phyloP scores from a whole-genome alignment of 2,113 vertebrate species.

The Cyanoderma ruficeps region DNA sequence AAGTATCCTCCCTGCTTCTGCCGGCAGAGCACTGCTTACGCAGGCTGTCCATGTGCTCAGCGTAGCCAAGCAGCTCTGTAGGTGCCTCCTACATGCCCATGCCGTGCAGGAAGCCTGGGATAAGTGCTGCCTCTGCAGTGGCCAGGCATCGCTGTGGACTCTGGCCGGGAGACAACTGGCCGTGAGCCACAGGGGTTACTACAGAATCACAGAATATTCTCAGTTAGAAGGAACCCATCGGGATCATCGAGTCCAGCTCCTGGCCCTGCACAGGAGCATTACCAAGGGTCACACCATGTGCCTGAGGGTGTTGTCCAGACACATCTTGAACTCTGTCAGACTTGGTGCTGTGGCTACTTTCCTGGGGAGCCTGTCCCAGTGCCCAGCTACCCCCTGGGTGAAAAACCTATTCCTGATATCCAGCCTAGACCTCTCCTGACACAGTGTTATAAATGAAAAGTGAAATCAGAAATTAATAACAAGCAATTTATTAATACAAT shows the following conservation, averaged over 20 bases:
- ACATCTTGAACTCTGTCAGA: neutral
- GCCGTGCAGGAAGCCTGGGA: neutral
- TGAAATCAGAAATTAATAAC: too few relatives aligned
- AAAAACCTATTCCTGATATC: neutral
- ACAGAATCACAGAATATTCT: neutral
- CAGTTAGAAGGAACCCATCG: neutral
- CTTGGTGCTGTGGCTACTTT: neutral
- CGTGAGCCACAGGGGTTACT: neutral
- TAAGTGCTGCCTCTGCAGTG: neutral
- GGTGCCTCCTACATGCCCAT: accelerated
- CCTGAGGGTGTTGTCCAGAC: neutral
- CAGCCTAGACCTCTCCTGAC: neutral
- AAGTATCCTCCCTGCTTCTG: accelerated
- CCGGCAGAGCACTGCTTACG: accelerated
- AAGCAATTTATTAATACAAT: too few relatives aligned
- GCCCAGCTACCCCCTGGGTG: too few relatives aligned
- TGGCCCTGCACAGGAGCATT: neutral
- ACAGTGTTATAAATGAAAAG: too few relatives aligned
- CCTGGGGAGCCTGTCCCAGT: neutral
- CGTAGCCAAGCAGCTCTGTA: accelerated
- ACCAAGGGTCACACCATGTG: neutral
- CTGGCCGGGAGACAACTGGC: neutral
- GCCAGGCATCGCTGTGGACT: neutral
- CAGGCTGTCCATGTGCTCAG: neutral
- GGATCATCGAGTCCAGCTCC: neutral